phyloP scores from a whole-genome alignment of 2,797 vertebrate genomes.

The Dendrocincla tyrannina region DNA sequence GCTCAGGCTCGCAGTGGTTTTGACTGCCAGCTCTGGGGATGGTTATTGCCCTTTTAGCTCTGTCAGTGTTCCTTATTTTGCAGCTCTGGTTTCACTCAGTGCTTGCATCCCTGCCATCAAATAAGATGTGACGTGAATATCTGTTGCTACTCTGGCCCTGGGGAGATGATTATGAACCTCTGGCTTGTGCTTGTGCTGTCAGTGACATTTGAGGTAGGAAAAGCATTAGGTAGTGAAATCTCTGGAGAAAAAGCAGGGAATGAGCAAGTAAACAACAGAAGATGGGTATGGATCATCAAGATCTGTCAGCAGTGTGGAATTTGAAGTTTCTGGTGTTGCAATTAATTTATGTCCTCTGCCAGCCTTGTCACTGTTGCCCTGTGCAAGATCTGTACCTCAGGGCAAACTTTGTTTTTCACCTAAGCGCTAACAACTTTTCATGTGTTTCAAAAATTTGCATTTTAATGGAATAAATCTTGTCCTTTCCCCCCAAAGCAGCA shows the following conservation, averaged over 20 bases:
- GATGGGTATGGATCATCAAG: background rate
- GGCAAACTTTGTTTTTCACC: background rate
- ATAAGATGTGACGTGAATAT: background rate
- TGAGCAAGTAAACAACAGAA: background rate
- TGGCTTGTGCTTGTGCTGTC: background rate
- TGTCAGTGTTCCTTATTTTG: background rate
- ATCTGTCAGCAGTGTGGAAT: background rate
- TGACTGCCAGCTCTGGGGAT: background rate
- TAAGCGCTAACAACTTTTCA: background rate
- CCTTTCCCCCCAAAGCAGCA: background rate
- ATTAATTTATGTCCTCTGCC: background rate
- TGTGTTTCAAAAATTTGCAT: background rate
- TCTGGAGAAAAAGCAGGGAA: background rate
- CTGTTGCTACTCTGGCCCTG: background rate
- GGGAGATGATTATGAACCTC: background rate
- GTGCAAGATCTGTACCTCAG: background rate
- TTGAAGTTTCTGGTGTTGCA: background rate
- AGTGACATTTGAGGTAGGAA: background rate
- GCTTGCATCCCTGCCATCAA: background rate
- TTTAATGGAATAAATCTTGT: constrained; percentile 8
- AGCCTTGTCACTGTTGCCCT: background rate
- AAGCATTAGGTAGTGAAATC: background rate
- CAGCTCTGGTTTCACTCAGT: background rate
- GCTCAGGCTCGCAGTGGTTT: background rate
- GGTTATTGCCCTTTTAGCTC: background rate